Conservation (phyloP, 2,888 invertebrate species). For the Cantharis rufa region DNA sequence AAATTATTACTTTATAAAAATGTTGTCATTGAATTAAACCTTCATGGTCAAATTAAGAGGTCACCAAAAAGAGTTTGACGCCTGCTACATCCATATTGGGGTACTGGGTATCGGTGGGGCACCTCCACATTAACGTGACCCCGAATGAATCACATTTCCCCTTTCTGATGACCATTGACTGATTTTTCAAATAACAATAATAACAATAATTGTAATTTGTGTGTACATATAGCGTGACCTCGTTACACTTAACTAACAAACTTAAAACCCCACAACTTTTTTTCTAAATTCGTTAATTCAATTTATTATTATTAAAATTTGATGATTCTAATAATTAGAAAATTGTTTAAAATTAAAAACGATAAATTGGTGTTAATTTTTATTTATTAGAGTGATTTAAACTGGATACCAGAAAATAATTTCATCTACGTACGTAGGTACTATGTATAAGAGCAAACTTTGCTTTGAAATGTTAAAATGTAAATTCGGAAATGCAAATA, state of each 20-base stretch:
- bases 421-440: too few relatives aligned
- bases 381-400: background rate
- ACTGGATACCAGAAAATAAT: background rate
- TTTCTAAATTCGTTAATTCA: background rate
- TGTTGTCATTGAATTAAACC: constrained; percentile 14
- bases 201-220: constrained; percentile 3
- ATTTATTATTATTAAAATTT: background rate
- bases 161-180: background rate
- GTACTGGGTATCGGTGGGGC: constrained; percentile 10
- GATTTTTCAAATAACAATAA: background rate
- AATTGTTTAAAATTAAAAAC: background rate
- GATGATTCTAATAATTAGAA: background rate
- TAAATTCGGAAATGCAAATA: background rate
- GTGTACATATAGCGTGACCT: background rate
- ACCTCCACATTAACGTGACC: constrained; percentile 24
- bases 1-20: background rate
- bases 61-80: constrained; percentile 14
- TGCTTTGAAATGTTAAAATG: background rate
- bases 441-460: background rate
- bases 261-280: background rate
- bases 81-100: constrained; percentile 23
- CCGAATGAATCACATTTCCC: constrained; percentile 23
- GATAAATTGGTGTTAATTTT: background rate
- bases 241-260: background rate
- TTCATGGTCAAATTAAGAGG: constrained; percentile 19